Conservation (phyloP, 2,888 invertebrate species). For the Spisula subtruncata region DNA sequence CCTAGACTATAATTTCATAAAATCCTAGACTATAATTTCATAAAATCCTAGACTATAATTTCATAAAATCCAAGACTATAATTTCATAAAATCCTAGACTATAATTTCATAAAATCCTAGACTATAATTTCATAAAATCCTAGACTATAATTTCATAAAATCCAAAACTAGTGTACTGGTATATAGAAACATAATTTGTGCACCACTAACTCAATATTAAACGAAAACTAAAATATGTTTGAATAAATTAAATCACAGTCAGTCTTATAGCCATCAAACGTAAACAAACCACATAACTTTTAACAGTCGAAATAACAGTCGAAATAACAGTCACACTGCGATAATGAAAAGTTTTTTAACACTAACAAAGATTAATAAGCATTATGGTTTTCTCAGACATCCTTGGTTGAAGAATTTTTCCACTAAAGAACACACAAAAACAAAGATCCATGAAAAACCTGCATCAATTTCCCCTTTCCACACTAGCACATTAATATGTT, state of each 20-base stretch:
- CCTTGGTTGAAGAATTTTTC: background rate
- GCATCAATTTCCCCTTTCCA: background rate
- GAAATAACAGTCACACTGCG: background rate
- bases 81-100: slow-evolving; percentile 7
- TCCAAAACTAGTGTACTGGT: background rate
- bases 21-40: background rate
- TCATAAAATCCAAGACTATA: background rate
- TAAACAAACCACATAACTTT: background rate
- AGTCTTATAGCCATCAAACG: background rate
- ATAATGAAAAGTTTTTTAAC: background rate
- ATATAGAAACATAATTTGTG: no score
- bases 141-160: background rate
- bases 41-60: background rate
- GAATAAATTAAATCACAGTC: no score
- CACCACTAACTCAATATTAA: no score
- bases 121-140: no score
- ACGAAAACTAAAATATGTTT: background rate
- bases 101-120: no score
- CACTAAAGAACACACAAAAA: background rate
- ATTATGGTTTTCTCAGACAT: background rate
- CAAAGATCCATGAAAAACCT: background rate
- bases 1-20: background rate
- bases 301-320: background rate
- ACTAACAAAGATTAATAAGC: background rate
- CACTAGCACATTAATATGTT: background rate